Conservation (phyloP, 2,113 vertebrate genomes). For the Tragulus kanchil region DNA sequence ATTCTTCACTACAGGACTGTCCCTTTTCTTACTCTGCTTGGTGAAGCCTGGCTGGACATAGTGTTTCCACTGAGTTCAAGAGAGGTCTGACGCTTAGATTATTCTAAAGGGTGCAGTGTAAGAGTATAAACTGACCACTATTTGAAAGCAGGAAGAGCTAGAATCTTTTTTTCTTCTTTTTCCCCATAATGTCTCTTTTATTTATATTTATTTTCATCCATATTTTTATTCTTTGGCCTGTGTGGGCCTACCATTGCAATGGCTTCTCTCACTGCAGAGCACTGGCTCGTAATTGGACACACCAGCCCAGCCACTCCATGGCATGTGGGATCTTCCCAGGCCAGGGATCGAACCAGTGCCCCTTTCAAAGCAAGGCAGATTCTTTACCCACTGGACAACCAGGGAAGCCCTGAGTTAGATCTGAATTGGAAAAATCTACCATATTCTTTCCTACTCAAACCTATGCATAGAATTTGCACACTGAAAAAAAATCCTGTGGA, state of each 20-base stretch:
- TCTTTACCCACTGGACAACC: no score
- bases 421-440: not conserved
- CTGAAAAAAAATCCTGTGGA: not conserved
- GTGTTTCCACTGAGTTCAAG: not conserved
- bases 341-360: no score
- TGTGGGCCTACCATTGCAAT: no score
- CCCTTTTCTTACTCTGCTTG: not conserved
- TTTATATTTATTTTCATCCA: no score
- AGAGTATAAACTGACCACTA: not conserved
- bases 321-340: no score
- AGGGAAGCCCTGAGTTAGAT: no score
- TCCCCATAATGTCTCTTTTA: no score
- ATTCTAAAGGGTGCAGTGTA: slow-evolving; percentile 22
- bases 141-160: not conserved
- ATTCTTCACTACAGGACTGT: slow-evolving; percentile 36
- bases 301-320: no score
- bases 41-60: not conserved
- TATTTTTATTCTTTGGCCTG: no score
- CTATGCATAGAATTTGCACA: not conserved
- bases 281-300: no score
- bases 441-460: not conserved
- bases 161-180: not conserved
- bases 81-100: not conserved
- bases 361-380: no score
- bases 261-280: no score